Conservation (phyloP, 2,113 vertebrate species). For the Hyperopisus bebe region DNA sequence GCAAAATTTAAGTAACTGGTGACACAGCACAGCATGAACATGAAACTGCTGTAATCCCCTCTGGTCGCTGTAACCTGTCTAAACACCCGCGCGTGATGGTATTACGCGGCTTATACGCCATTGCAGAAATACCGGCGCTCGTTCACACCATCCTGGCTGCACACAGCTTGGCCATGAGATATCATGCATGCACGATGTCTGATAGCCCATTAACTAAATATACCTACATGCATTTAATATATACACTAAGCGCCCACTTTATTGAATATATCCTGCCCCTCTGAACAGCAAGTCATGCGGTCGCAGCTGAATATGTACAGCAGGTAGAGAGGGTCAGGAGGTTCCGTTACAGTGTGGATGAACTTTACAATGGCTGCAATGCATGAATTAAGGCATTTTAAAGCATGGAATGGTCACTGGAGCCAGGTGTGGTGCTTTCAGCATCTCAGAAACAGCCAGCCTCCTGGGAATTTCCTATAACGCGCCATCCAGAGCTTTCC, state of each 20-base stretch:
- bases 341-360: background rate
- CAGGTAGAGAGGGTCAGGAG: background rate
- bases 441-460: background rate
- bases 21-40: conserved; percentile 56
- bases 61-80: conserved; percentile 70
- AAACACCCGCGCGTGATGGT: conserved; percentile 79
- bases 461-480: background rate
- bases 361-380: background rate
- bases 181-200: background rate
- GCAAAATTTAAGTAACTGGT: conserved; percentile 18
- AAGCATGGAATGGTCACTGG: background rate
- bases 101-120: conserved; percentile 66
- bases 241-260: background rate
- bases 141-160: conserved; percentile 34
- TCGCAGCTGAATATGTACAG: background rate
- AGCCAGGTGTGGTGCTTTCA: background rate
- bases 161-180: too few relatives aligned
- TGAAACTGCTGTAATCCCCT: conserved; percentile 37
- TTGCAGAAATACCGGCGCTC: conserved; percentile 49
- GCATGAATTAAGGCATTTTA: background rate
- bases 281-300: background rate
- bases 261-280: background rate
- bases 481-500: background rate
- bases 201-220: background rate
- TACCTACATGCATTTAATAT: background rate